Percentiles rank a stretch among this genome's conserved stretches.
Conservation (phyloP, 2,888 invertebrate genomes). For the Lasioglossum marginatum region DNA sequence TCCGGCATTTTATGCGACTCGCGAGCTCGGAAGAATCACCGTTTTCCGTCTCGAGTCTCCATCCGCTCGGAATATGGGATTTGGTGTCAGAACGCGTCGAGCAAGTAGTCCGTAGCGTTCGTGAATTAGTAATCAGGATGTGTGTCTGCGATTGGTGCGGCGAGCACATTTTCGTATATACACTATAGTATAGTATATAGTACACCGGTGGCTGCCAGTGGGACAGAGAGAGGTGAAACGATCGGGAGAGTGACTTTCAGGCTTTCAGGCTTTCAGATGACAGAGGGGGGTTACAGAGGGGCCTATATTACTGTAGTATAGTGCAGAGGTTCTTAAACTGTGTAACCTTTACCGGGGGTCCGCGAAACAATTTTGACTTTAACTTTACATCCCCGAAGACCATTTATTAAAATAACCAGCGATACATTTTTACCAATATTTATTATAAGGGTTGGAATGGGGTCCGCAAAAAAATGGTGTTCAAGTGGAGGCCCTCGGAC, state of each 20-base stretch:
- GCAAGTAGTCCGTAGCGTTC: conserved; percentile 80
- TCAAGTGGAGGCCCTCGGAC: no score
- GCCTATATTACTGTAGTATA: background rate
- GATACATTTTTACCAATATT: no score
- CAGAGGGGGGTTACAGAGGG: background rate
- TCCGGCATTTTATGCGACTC: conserved; percentile 33
- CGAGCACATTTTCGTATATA: conserved; percentile 3
- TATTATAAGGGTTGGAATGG: no score
- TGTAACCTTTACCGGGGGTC: no score
- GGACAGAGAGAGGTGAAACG: conserved; percentile 22
- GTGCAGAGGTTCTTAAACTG: no score
- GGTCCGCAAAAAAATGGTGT: no score
- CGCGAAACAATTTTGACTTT: no score
- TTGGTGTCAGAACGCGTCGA: conserved; percentile 81
- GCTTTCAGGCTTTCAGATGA: background rate
- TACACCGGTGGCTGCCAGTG: conserved; percentile 23
- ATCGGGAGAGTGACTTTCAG: conserved; percentile 11
- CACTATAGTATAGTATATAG: conserved; percentile 45
- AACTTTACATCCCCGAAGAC: no score
- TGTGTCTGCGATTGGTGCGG: conserved; percentile 61
- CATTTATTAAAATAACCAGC: no score
- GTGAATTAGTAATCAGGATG: conserved; percentile 83
- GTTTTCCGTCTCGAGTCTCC: conserved; percentile 61
- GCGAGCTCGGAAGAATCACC: conserved; percentile 60
- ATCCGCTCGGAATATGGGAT: conserved; percentile 80